Percentiles rank a stretch among this genome's conserved stretches.
phyloP scores from a whole-genome alignment of 2,888 invertebrate genomes.

The Torymus texanus region DNA sequence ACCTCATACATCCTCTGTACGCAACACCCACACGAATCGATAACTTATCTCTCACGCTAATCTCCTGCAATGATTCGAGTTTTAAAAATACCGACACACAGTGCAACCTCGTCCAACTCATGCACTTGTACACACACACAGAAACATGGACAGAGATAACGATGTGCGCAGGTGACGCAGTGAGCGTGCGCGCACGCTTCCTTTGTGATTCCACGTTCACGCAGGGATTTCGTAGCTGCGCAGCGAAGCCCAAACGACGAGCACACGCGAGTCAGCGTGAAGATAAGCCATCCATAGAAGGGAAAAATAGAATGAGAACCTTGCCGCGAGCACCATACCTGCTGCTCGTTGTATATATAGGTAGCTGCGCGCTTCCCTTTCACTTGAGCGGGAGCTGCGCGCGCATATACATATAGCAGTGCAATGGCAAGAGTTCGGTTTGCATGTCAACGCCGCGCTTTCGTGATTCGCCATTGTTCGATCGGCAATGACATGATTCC shows the following conservation, averaged over 20 bases:
- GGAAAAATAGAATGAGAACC: not conserved
- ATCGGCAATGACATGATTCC: slow-evolving; percentile 5
- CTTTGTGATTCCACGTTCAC: not conserved
- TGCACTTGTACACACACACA: not conserved
- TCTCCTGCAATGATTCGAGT: slow-evolving; percentile 42
- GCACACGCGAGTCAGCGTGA: not conserved
- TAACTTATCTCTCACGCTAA: slow-evolving; percentile 29
- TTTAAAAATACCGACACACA: slow-evolving; percentile 28
- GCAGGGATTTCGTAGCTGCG: not conserved
- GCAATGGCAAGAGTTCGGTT: slow-evolving; percentile 15
- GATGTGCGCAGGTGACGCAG: not conserved
- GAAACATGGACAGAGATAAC: slow-evolving; percentile 15
- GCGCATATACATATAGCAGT: not conserved
- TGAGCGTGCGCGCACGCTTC: too few species aligned
- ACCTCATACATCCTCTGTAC: too few species aligned
- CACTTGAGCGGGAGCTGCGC: slow-evolving; percentile 11
- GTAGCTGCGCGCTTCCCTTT: slow-evolving; percentile 11
- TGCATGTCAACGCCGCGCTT: slow-evolving; percentile 19
- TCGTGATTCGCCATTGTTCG: not conserved
- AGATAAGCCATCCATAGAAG: slow-evolving; percentile 13
- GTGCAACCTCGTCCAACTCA: not conserved
- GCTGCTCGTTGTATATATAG: not conserved
- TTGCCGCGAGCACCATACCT: not conserved
- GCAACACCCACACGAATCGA: slow-evolving; percentile 9
- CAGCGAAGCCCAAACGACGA: not conserved